Evolutionary conservation across 2,888 invertebrate genomes (phyloP).

Genomic region (Diarsia rubi): DNA sequence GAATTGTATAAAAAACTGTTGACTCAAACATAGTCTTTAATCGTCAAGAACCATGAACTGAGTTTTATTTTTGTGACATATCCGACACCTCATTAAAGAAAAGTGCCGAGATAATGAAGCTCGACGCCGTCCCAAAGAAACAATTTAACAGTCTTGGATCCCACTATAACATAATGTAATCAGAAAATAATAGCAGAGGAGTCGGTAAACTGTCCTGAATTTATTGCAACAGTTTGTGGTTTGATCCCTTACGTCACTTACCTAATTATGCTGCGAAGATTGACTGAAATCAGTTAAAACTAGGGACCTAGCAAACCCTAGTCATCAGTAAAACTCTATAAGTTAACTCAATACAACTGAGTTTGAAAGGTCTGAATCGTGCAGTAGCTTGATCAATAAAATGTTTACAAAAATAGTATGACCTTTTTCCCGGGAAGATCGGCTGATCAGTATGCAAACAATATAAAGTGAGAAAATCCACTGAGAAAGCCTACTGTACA

Average conservation of each 20-base stretch:
- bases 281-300: too few species aligned
- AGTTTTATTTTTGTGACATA: too few species aligned
- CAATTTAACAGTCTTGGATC: too few species aligned
- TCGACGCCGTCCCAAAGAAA: too few species aligned
- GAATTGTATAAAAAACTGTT: not conserved
- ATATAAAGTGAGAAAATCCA: conserved; percentile 20
- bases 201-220: not conserved
- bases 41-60: not conserved
- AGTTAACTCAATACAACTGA: not conserved
- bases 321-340: too few species aligned
- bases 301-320: too few species aligned
- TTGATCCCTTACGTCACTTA: not conserved
- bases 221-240: not conserved
- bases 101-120: too few species aligned
- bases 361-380: not conserved
- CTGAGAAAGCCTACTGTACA: conserved; percentile 8
- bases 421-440: conserved; percentile 15
- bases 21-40: not conserved
- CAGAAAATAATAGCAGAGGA: too few species aligned
- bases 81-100: too few species aligned
- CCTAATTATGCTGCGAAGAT: not conserved
- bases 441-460: conserved; percentile 52
- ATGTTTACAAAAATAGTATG: conserved; percentile 28
- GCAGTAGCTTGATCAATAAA: conserved; percentile 13
- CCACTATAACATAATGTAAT: too few species aligned